These are phyloP conservation scores for Genyomyrus donnyi DNA, from an alignment of 2,113 vertebrate species.

Conservation along the genomic window DNA sequence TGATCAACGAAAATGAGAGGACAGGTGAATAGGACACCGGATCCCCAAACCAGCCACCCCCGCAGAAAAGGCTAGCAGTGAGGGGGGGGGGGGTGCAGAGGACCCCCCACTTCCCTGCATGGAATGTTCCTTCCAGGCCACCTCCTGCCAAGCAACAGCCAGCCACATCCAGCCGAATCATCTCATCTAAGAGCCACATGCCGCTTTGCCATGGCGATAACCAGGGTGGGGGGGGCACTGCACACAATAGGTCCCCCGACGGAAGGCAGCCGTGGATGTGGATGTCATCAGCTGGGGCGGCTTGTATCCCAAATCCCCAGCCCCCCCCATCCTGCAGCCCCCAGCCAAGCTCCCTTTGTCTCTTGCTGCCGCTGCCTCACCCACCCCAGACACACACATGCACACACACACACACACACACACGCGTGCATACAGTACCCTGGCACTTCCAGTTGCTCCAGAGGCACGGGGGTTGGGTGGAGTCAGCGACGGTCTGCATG, in stretches of 20 bases:
- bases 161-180: neutral
- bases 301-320: neutral
- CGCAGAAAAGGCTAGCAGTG: neutral
- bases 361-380: neutral
- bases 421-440: constrained; percentile 48
- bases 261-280: neutral
- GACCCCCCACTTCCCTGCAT: neutral
- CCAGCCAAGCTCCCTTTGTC: neutral
- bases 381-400: neutral
- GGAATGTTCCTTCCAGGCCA: neutral
- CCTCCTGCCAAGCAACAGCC: neutral
- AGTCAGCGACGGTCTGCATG: constrained; percentile 72
- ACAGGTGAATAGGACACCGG: neutral
- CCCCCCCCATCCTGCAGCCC: neutral
- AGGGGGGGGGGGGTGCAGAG: no score
- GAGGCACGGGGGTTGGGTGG: constrained; percentile 73
- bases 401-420: constrained; percentile 10
- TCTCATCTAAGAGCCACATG: neutral
- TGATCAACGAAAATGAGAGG: neutral
- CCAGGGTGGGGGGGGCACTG: neutral
- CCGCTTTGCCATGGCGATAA: neutral
- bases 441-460: constrained; percentile 79
- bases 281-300: neutral
- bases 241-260: neutral
- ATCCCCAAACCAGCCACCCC: neutral